Base-by-base conservation (phyloP, 2,797 vertebrate genomes). In the Spinus olivaceus region DNA sequence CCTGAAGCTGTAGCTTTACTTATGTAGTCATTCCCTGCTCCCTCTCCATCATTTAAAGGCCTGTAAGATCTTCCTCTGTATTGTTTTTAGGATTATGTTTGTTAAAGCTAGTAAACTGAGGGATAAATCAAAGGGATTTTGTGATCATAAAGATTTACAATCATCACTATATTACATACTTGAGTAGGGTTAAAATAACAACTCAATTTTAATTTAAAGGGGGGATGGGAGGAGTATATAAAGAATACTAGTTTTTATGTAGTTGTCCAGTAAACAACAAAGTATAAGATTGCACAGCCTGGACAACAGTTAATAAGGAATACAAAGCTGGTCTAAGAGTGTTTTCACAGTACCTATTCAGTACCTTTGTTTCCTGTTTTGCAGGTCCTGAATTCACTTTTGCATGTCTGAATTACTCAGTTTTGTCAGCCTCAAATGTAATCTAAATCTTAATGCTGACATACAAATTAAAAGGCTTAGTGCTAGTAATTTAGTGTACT, bases 141-240 rank as follows among this genome's bases (percentile, higher is more conserved):
- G 74, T 65, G 83, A 93, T 88, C 92, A 83, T 64, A 46, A 69
- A 81, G 83, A 96, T 66, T 95, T 96, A 86, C 41, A 84, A 2
- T 92, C 87, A 80, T 78, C 73, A 56, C 57, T 94, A 10, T 81
- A 90, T 84, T 88, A 86, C 83, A 92, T 96, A 95, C 72, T 96
- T 95, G 78, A 90, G 72, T 76, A 81, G 80, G 88, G 93, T 96
- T 96, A 96, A 95, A 95, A 94, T 86, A 97, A 95, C 92, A 97
- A 82, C 33, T 86, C 54, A 23, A 17, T 87, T 96, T 94, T 92
- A 87, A 97, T 95, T 92, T 92, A 65, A 74, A 46, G 25, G 32
- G 39, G 30, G 57, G 51, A 47, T 69, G 22, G 37, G 35, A 63
- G 9, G 15, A 73, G 18, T 69, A 28, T 88, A 47, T 67, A 63